Evolutionary conservation across 2,888 invertebrate genomes (phyloP), one percentile per base, ranked within the genome.

Genomic region (Neocrepidodera transversa): DNA sequence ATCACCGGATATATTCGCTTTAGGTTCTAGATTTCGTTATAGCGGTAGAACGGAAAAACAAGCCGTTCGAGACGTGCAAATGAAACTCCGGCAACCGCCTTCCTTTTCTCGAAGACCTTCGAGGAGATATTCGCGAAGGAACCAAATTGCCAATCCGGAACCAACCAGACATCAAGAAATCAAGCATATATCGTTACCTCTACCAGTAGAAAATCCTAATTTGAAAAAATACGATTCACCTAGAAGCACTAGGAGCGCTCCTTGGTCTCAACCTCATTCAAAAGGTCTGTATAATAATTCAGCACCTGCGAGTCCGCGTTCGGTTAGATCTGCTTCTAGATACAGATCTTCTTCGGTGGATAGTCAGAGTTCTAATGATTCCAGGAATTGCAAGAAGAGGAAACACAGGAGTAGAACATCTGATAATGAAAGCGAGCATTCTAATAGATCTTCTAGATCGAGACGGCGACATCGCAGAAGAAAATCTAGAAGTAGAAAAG

Each of bases 391-490:
- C 76, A 85, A 88, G 79, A 88, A 89, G 72, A 82, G 83, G 72
- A 88, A 91, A 77, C 92, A 93, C 76, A 87, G 92, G 32, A 91
- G 92, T 71, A 86, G 91, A 72, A 87, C 92, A 68, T 94, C 94
- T 1, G 95, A 95, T 76, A 93, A 93, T 67, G 94, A 95, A 79
- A 94, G 94, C 72, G 94, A 95, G 80, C 81, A 93, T 67, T 94
- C 94, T 0, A 88, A 93, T 61, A 89, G 92, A 36, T 94, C 93
- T 5, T 91, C 88, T 11, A 86, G 91, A 67, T 92, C 92, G 5
- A 89, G 89, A 13, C 84, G 91, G 59, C 87, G 89, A 58, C 90
- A 90, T 70, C 83, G 89, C 35, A 82, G 89, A 54, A 91, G 92
- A 75, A 86, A 92, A 67, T 89, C 90, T 43, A 85, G 89, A 36